These are phyloP conservation scores for Epizoanthus ramosus DNA, from an alignment of 92 coral and sea anemone genomes.

Conservation along the genomic window DNA sequence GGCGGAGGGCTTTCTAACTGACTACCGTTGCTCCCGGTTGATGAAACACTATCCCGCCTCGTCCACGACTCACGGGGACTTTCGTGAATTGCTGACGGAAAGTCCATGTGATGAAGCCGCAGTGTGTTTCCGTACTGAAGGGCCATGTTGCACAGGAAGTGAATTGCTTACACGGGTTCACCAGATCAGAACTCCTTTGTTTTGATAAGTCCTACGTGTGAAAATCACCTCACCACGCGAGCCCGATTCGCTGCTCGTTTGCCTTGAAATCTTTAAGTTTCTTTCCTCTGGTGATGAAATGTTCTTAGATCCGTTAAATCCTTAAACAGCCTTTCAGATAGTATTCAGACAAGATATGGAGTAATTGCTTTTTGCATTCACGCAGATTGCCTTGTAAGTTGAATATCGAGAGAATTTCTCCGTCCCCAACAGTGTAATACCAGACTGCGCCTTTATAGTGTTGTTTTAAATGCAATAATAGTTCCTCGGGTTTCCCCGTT, in stretches of 20 bases:
- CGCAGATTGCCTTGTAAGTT: neutral
- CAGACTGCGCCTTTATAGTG: neutral
- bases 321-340: constrained; percentile 5
- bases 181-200: constrained; percentile 11
- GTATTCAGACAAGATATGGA: neutral
- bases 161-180: constrained; percentile 22
- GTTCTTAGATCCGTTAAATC: constrained; percentile 5
- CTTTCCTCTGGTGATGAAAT: neutral
- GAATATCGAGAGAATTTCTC: neutral
- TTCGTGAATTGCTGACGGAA: constrained; percentile 40
- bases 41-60: constrained; percentile 21
- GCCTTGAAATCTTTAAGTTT: neutral
- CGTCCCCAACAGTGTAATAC: neutral
- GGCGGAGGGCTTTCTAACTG: constrained; percentile 30
- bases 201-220: constrained; percentile 38
- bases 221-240: constrained; percentile 38
- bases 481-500: neutral
- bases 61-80: constrained; percentile 31
- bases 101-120: constrained; percentile 82
- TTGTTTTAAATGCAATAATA: constrained; percentile 4
- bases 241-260: constrained; percentile 18
- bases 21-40: constrained; percentile 25
- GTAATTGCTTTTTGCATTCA: neutral
- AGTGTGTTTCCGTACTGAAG: constrained; percentile 79
- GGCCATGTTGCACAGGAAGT: constrained; percentile 59